phyloP scores from a whole-genome alignment of 2,797 vertebrate genomes.

The Enteromius viviparus region DNA sequence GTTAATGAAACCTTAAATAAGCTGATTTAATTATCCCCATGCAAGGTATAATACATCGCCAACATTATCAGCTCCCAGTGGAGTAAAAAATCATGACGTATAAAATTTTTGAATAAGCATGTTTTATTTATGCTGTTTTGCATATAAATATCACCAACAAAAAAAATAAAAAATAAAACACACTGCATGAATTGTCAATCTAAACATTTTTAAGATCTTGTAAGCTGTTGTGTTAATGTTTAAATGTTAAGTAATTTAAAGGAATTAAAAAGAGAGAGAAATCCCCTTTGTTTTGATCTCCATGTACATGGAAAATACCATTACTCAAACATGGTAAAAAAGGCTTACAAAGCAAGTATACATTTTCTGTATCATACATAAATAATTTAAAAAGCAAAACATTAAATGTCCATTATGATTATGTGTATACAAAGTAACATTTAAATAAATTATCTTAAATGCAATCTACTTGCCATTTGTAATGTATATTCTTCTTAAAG shows the following conservation, averaged over 20 bases:
- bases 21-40: neutral
- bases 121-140: slow-evolving; percentile 12
- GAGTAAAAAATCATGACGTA: neutral
- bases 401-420: slow-evolving; percentile 2
- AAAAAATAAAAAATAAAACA: neutral
- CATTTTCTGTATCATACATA: neutral
- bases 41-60: neutral
- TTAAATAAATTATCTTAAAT: slow-evolving; percentile 12
- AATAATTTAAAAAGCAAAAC: slow-evolving; percentile 8
- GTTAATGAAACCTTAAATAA: neutral
- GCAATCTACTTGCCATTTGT: neutral
- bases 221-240: neutral
- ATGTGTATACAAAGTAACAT: neutral
- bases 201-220: neutral
- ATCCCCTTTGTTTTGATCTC: neutral
- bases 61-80: neutral
- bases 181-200: neutral
- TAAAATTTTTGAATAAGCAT: neutral
- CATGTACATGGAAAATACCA: neutral
- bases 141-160: slow-evolving; percentile 27
- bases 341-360: neutral
- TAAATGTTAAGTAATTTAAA: neutral
- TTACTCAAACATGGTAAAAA: neutral
- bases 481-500: neutral
- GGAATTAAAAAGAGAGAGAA: neutral